phyloP scores from a whole-genome alignment of 1,140 invertebrate genomes.

The Drosophila albomicans region DNA sequence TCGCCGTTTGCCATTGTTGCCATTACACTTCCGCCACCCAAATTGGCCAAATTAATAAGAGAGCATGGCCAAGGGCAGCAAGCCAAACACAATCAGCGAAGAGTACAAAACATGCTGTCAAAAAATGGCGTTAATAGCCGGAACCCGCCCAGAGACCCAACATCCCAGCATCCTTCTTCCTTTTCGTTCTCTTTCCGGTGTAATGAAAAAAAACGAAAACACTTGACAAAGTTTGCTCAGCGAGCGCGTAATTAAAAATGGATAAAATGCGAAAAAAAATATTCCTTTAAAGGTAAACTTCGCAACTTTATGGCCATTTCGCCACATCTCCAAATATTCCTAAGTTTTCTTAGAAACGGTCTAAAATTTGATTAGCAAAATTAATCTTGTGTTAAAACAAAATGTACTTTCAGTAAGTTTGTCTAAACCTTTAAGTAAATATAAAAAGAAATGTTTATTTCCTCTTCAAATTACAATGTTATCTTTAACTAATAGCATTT shows the following conservation, averaged over 20 bases:
- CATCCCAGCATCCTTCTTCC: neutral
- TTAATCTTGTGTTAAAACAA: too few species aligned
- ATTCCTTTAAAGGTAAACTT: conserved; percentile 6
- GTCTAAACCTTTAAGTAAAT: too few species aligned
- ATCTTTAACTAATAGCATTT: too few species aligned
- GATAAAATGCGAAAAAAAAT: conserved; percentile 11
- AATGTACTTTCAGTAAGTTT: too few species aligned
- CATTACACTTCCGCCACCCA: conserved; percentile 62
- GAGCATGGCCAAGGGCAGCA: conserved; percentile 53
- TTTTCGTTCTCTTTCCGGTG: conserved; percentile 1
- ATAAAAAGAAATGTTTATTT: too few species aligned
- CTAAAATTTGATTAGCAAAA: too few species aligned
- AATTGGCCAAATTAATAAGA: conserved; percentile 78
- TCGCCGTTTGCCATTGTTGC: conserved; percentile 40
- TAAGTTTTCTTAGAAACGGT: too few species aligned
- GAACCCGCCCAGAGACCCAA: conserved; percentile 20
- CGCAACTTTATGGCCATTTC: neutral
- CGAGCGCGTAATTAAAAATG: conserved; percentile 63
- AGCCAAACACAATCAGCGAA: conserved; percentile 34
- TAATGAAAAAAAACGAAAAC: conserved; percentile 43
- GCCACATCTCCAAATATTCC: neutral
- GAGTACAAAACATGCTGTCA: conserved; percentile 51
- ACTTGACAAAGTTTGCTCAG: conserved; percentile 66
- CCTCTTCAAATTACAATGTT: too few species aligned
- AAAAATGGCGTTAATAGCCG: conserved; percentile 70